Evolutionary conservation across 2,797 vertebrate genomes (phyloP), one percentile per base, ranked within the genome.

Genomic region (Scarus forsteni): DNA sequence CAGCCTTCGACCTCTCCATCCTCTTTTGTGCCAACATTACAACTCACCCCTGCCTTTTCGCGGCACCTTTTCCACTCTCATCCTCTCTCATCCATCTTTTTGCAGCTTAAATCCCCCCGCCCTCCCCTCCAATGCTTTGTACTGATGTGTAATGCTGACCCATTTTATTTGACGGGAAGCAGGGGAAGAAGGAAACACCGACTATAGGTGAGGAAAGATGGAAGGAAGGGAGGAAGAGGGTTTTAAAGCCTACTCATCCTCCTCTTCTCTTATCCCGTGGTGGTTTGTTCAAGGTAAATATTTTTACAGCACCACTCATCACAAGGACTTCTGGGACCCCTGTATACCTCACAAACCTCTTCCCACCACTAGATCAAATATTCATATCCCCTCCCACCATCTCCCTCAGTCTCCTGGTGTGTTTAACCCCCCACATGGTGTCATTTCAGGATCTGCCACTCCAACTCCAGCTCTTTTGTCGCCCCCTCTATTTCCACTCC

Each of bases 261-360:
- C 61, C 84, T 66, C 63, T 67, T 61, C 90, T 93, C 88, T 57
- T 88, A 78, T 91, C 93, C 90, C 91, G 80, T 89, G 89, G 90
- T 90, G 91, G 87, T 86, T 83, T 89, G 89, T 93, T 90, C 85
- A 93, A 94, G 94, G 94, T 96, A 96, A 96, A 97, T 96, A 96
- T 96, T 97, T 96, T 93, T 90, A 93, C 91, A 92, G 84, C 88
- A 81, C 90, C 88, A 68, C 77, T 94, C 91, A 91, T 87, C 77
- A 68, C 92, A 90, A 90, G 88, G 86, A 84, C 94, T 91, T 91
- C 90, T 90, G 88, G 92, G 90, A 91, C 34, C 83, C 66, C 73
- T 60, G 79, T 60, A 71, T 89, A 19, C 60, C 70, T 42, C 15
- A 6, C 44, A 60, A 49, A n/a, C 52, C 60, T 58, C 61, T 66